Percentiles rank a stretch among this genome's conserved stretches.
phyloP scores from a whole-genome alignment of 1,140 invertebrate genomes.

The Lepidostoma basale region DNA sequence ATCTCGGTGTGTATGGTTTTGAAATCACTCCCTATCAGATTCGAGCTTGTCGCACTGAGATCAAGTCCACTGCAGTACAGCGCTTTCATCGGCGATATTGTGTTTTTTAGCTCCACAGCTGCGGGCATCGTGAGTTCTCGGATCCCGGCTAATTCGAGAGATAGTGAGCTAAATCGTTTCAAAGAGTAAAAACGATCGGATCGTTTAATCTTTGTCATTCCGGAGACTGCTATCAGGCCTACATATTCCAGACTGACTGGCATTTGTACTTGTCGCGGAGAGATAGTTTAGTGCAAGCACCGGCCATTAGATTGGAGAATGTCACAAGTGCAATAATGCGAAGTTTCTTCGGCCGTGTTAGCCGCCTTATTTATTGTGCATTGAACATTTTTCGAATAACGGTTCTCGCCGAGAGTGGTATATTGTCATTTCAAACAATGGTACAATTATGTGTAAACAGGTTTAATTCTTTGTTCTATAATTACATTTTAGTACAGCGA shows the following conservation, averaged over 20 bases:
- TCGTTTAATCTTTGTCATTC: constrained; percentile 3
- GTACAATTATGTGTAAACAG: too few relatives aligned
- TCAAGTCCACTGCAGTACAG: neutral
- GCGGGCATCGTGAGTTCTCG: neutral
- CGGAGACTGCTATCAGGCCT: neutral
- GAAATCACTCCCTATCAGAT: neutral
- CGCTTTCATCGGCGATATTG: constrained; percentile 14
- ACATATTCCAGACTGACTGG: neutral
- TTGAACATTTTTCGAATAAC: constrained; percentile 1
- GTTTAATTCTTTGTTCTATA: too few relatives aligned
- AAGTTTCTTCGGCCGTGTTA: neutral
- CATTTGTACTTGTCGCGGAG: constrained; percentile 2
- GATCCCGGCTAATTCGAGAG: neutral
- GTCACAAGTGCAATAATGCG: neutral
- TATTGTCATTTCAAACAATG: too few relatives aligned
- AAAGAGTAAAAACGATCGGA: neutral
- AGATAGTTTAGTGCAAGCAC: neutral
- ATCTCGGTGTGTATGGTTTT: neutral
- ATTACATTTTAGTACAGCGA: too few relatives aligned
- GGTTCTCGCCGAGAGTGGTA: too few relatives aligned
- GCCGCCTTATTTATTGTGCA: neutral
- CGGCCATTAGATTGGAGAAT: neutral
- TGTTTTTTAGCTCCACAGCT: neutral
- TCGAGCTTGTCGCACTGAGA: neutral
- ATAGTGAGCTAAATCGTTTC: neutral